A percentile compares a stretch with the other conserved stretches of the same genome.
Evolutionary conservation across 2,113 vertebrate genomes (phyloP).

Genomic region (Anhinga rufa): DNA sequence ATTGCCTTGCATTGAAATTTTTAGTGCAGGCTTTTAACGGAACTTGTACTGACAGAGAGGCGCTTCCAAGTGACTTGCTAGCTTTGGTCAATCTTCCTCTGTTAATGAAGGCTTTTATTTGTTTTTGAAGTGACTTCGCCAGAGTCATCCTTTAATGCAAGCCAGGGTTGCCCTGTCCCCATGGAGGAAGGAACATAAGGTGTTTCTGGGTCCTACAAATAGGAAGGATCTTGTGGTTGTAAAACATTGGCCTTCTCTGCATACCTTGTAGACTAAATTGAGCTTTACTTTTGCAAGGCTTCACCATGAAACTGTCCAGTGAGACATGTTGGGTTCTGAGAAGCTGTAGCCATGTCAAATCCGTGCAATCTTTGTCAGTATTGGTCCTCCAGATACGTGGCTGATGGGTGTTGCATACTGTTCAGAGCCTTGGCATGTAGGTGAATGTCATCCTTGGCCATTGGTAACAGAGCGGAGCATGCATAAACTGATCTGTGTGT

Average conservation of each 20-base stretch:
- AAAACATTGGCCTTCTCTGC: background rate
- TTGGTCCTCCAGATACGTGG: background rate
- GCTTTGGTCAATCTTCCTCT: background rate
- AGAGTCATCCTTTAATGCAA: background rate
- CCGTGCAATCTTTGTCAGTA: background rate
- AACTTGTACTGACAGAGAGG: background rate
- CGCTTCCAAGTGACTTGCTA: background rate
- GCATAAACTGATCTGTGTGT: background rate
- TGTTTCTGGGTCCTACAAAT: background rate
- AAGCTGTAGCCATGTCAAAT: fast-evolving
- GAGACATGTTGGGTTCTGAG: background rate
- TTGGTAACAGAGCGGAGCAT: background rate
- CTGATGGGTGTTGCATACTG: background rate
- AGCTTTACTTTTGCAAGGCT: background rate
- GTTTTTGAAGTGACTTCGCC: background rate
- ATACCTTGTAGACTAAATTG: background rate
- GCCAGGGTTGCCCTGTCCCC: background rate
- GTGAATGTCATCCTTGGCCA: background rate
- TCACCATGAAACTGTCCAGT: background rate
- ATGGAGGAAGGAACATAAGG: background rate
- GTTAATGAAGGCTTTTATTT: background rate
- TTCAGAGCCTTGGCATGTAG: fast-evolving
- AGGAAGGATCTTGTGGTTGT: background rate
- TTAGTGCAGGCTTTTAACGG: background rate
- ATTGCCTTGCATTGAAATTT: background rate